A percentile compares a stretch with the other conserved stretches of the same genome.
phyloP scores from a whole-genome alignment of 2,888 invertebrate species.

The Lymantria monacha region DNA sequence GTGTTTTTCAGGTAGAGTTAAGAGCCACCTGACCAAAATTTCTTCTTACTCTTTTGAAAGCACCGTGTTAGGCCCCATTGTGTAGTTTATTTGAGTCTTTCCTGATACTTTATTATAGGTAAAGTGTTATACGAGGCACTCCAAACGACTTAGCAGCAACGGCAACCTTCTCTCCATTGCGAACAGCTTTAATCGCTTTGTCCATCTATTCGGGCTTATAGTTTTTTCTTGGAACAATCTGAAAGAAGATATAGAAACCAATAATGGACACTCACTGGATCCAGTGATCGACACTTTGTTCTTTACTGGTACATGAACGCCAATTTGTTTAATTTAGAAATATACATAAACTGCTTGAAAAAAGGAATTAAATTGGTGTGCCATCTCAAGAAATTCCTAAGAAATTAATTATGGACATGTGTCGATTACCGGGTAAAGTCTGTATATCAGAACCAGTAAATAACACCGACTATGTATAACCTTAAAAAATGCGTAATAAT shows the following conservation, averaged over 20 bases:
- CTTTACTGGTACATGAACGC: conserved; percentile 9
- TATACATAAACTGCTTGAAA: too few relatives aligned
- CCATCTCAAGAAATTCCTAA: neutral
- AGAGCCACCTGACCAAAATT: conserved; percentile 20
- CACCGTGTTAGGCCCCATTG: conserved; percentile 13
- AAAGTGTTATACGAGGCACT: conserved; percentile 22
- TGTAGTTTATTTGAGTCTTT: conserved; percentile 17
- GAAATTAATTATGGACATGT: conserved; percentile 9
- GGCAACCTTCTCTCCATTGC: conserved; percentile 9
- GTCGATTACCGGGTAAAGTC: conserved; percentile 11
- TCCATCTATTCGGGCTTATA: conserved; percentile 17
- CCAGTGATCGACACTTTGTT: too few relatives aligned
- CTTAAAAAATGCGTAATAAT: conserved; percentile 1
- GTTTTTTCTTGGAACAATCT: conserved; percentile 7
- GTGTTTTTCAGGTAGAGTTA: conserved; percentile 13
- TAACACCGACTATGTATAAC: conserved; percentile 3
- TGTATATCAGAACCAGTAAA: conserved; percentile 8
- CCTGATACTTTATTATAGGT: conserved; percentile 15
- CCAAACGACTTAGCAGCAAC: conserved; percentile 13
- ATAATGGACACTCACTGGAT: conserved; percentile 3
- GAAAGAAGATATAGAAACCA: neutral
- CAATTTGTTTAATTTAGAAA: conserved; percentile 4
- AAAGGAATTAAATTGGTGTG: conserved; percentile 6
- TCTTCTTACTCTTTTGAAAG: conserved; percentile 10
- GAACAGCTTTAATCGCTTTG: conserved; percentile 20